Conservation (phyloP, 2,888 invertebrate genomes). For the Tiliacea citrago region DNA sequence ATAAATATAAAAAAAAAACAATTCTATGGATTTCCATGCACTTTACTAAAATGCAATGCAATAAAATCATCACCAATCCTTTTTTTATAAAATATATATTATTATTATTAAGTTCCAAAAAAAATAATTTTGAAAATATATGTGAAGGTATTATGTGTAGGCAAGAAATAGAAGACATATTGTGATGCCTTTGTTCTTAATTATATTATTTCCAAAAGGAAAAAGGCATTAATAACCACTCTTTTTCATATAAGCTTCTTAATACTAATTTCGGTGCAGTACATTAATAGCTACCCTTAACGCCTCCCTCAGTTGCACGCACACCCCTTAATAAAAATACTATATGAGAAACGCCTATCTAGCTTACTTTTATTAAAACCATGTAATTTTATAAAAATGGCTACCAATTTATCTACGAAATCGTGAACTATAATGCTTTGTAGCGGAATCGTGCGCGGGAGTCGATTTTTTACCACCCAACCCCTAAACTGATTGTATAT, state of each 20-base stretch:
- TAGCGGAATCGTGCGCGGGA: slow-evolving; percentile 60
- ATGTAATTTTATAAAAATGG: slow-evolving; percentile 85
- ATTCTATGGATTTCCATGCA: neutral
- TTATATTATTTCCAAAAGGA: neutral
- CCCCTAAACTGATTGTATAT: slow-evolving; percentile 62
- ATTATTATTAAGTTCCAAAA: no score
- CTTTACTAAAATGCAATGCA: neutral
- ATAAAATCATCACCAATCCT: neutral
- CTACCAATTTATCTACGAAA: slow-evolving; percentile 82
- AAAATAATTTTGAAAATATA: no score
- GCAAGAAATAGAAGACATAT: no score
- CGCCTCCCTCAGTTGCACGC: slow-evolving; percentile 75
- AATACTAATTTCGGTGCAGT: slow-evolving; percentile 52
- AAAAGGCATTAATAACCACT: slow-evolving; percentile 5
- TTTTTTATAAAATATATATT: no score
- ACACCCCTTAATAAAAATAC: slow-evolving; percentile 78
- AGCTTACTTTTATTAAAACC: slow-evolving; percentile 78
- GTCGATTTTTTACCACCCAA: slow-evolving; percentile 63
- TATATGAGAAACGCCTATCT: slow-evolving; percentile 84
- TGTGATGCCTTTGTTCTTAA: neutral
- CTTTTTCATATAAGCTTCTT: slow-evolving; percentile 21
- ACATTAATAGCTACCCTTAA: slow-evolving; percentile 74
- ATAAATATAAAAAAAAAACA: no score
- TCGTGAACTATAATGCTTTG: slow-evolving; percentile 69
- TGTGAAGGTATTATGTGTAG: no score